phyloP scores from a whole-genome alignment of 2,797 vertebrate species.

The Danio jaintianensis region DNA sequence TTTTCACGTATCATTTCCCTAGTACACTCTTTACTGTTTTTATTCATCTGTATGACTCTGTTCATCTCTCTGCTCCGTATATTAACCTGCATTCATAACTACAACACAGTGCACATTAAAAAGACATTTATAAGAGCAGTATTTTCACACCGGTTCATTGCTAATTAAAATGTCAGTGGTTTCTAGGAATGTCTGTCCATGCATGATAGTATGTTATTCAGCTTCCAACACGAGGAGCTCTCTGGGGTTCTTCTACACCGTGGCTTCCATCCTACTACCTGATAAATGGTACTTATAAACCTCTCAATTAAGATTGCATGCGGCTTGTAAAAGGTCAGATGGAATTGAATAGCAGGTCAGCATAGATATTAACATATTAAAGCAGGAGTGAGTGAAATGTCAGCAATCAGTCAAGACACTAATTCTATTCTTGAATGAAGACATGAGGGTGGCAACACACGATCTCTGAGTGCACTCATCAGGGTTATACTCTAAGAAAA shows the following conservation, averaged over 20 bases:
- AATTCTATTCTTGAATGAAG: constrained; percentile 26
- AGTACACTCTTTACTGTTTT: constrained; percentile 34
- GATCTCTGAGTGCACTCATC: not conserved
- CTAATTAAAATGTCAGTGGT: constrained; percentile 41
- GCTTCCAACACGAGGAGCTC: constrained; percentile 10
- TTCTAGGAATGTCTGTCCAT: constrained; percentile 13
- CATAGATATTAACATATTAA: constrained; percentile 49
- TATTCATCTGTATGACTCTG: constrained; percentile 26
- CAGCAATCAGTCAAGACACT: constrained; percentile 39
- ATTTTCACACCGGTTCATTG: not conserved
- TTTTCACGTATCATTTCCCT: constrained; percentile 17
- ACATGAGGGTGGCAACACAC: not conserved
- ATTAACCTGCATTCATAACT: constrained; percentile 28
- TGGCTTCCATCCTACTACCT: not conserved
- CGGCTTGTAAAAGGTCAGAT: constrained; percentile 54
- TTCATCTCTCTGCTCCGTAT: constrained; percentile 3
- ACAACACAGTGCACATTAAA: constrained; percentile 3
- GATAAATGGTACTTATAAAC: constrained; percentile 49
- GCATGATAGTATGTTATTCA: constrained; percentile 33
- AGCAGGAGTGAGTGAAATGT: constrained; percentile 44
- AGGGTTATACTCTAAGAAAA: not conserved
- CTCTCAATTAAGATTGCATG: constrained; percentile 58
- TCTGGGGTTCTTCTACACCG: constrained; percentile 11
- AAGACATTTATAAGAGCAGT: constrained; percentile 6
- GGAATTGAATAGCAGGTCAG: constrained; percentile 55